Conservation (phyloP, 1,140 invertebrate species). For the Cepaea nemoralis region DNA sequence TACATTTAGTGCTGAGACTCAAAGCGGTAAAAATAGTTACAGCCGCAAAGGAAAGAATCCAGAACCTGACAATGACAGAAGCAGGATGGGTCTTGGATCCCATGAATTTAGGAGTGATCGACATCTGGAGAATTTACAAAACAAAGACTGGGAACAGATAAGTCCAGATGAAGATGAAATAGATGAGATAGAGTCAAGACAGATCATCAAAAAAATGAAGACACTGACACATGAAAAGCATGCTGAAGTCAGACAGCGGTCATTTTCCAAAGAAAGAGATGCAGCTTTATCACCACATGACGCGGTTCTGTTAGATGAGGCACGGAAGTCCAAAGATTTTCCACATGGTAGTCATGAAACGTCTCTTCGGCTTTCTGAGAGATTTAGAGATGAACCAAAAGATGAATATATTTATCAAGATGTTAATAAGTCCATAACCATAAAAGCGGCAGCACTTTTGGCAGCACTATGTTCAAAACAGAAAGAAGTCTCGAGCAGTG, state of each 20-base stretch:
- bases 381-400: constrained; percentile 30
- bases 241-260: not conserved
- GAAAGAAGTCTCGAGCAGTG: constrained; percentile 18
- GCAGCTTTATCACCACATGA: not conserved
- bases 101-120: not conserved
- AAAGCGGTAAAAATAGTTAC: not conserved
- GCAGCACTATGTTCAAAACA: not conserved
- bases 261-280: constrained; percentile 8
- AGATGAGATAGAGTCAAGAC: not conserved
- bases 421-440: not conserved
- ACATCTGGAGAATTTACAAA: not conserved
- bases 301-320: not conserved
- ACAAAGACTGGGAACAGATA: not conserved
- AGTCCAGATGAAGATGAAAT: constrained; percentile 14
- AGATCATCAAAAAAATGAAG: not conserved
- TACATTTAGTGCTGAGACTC: not conserved
- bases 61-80: too few relatives aligned
- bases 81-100: not conserved
- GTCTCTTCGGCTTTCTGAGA: not conserved
- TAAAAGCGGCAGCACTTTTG: not conserved
- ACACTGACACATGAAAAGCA: not conserved
- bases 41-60: not conserved
- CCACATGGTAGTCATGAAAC: not conserved
- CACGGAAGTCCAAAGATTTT: not conserved
- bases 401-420: constrained; percentile 34